Percentiles rank a stretch among this genome's conserved stretches.
These are phyloP conservation scores for Drosophila sordidula DNA, from an alignment of 2,888 invertebrate genomes.

Conservation along the genomic window DNA sequence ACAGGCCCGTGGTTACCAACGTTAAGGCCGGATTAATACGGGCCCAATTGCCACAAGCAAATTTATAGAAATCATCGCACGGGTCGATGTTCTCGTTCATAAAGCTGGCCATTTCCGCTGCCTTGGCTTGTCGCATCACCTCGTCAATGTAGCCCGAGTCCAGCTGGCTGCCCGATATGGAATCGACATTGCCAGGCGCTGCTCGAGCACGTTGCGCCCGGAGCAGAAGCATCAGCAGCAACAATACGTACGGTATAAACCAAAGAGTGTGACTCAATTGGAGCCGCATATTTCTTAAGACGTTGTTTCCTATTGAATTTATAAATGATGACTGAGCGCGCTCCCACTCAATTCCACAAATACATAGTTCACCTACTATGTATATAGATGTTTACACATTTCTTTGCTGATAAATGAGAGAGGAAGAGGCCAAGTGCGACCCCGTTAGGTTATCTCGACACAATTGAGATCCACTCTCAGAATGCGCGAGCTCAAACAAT, in stretches of 20 bases:
- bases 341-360: background rate
- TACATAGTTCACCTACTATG: slow-evolving; percentile 5
- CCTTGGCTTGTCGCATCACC: slow-evolving; percentile 65
- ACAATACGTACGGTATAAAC: slow-evolving; percentile 15
- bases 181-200: slow-evolving; percentile 6
- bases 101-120: slow-evolving; percentile 70
- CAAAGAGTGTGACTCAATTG: slow-evolving; percentile 10
- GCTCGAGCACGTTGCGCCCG: background rate
- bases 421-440: slow-evolving; percentile 10
- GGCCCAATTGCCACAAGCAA: slow-evolving; percentile 81
- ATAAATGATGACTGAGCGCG: slow-evolving; percentile 18
- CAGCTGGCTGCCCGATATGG: slow-evolving; percentile 10
- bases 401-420: slow-evolving; percentile 23
- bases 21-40: slow-evolving; percentile 67
- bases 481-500: background rate
- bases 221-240: slow-evolving; percentile 6
- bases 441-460: slow-evolving; percentile 36
- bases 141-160: slow-evolving; percentile 15
- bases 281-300: slow-evolving; percentile 3
- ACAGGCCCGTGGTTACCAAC: slow-evolving; percentile 68
- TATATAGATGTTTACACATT: background rate
- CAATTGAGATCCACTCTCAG: slow-evolving; percentile 10
- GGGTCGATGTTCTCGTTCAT: slow-evolving; percentile 76
- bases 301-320: slow-evolving; percentile 23
- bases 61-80: slow-evolving; percentile 80